A percentile compares a stretch with the other conserved stretches of the same genome.
phyloP scores from a whole-genome alignment of 1,140 invertebrate species.

The Thalassaphorura encarpata region DNA sequence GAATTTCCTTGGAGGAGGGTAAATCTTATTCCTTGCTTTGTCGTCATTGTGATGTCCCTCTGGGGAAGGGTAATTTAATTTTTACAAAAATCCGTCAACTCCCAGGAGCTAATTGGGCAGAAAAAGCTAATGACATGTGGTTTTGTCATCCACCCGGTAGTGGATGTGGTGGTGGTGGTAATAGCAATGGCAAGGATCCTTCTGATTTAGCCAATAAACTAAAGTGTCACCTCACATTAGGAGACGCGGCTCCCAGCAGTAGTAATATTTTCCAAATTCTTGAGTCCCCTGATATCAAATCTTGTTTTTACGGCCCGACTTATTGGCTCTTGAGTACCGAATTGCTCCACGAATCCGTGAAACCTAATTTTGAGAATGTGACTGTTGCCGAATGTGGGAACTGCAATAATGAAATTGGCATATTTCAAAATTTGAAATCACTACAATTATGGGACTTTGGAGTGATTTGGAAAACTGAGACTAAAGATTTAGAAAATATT shows the following conservation, averaged over 20 bases:
- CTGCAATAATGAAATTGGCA: conserved; percentile 19
- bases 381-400: conserved; percentile 9
- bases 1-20: conserved; percentile 12
- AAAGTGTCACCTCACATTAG: background rate
- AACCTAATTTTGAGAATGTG: background rate
- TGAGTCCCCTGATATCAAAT: conserved; percentile 3
- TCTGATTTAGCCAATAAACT: no score
- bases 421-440: conserved; percentile 7
- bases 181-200: no score
- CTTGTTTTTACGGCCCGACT: conserved; percentile 24
- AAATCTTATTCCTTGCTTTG: conserved; percentile 15
- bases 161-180: no score
- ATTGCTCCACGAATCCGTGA: background rate
- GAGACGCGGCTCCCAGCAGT: background rate
- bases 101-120: conserved; percentile 29
- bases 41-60: conserved; percentile 13
- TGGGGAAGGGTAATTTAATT: background rate
- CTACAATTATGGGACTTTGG: conserved; percentile 25
- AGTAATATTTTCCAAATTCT: conserved; percentile 14
- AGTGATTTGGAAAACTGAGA: conserved; percentile 10
- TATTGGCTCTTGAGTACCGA: conserved; percentile 24
- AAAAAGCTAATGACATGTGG: conserved; percentile 30
- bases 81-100: conserved; percentile 25
- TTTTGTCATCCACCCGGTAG: conserved; percentile 29
- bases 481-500: background rate